Conservation (phyloP, 2,113 vertebrate species). For the Sclerurus mexicanus region DNA sequence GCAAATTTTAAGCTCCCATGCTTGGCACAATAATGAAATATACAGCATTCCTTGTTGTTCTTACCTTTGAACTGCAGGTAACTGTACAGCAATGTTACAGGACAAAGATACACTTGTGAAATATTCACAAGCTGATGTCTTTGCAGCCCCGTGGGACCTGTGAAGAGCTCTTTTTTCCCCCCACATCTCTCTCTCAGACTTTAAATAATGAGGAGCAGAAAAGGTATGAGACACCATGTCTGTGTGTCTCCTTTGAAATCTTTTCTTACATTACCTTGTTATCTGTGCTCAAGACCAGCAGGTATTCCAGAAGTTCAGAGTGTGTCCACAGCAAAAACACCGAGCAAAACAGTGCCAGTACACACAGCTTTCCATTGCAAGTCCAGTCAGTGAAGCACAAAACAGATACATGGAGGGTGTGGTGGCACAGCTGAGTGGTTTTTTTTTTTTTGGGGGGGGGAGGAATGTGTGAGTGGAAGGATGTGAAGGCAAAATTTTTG, state of each 20-base stretch:
- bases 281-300: slow-evolving; percentile 52
- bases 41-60: slow-evolving; percentile 7
- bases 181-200: slow-evolving; percentile 55
- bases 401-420: neutral
- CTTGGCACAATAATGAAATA: neutral
- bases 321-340: slow-evolving; percentile 22
- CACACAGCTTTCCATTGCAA: neutral
- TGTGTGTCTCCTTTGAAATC: slow-evolving; percentile 64
- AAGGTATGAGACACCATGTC: slow-evolving; percentile 56
- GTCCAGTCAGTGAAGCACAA: neutral
- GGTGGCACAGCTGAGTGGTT: neutral
- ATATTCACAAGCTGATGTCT: slow-evolving; percentile 66
- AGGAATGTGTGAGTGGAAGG: neutral
- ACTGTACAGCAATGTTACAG: slow-evolving; percentile 46
- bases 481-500: neutral
- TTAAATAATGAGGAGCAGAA: slow-evolving; percentile 69
- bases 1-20: neutral
- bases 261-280: slow-evolving; percentile 60
- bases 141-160: slow-evolving; percentile 60
- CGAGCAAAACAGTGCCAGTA: neutral
- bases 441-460: neutral
- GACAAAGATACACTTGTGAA: slow-evolving; percentile 66
- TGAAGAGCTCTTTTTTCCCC: slow-evolving; percentile 50
- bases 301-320: slow-evolving; percentile 37
- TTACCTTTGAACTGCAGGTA: slow-evolving; percentile 62